Percentiles rank a stretch among this genome's conserved stretches.
Conservation (phyloP, 2,113 vertebrate genomes). For the Agapornis roseicollis region DNA sequence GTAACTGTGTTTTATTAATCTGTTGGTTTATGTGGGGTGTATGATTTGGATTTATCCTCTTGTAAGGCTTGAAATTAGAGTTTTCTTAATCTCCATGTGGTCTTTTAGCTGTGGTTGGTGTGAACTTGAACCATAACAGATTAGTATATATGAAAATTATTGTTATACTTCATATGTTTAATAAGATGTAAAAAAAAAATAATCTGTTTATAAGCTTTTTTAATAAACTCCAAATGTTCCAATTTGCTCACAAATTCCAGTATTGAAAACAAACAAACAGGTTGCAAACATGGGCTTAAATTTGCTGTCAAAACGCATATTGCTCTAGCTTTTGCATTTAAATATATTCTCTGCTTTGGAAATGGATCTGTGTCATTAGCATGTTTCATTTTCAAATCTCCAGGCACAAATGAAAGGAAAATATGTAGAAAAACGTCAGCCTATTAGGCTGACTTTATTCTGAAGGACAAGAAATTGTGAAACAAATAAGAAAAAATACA, state of each 20-base stretch:
- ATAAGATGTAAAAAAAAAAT: conserved; percentile 8
- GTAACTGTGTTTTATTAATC: neutral
- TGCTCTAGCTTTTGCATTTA: neutral
- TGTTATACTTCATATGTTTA: conserved; percentile 11
- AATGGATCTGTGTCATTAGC: neutral
- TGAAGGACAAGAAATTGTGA: neutral
- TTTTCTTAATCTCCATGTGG: neutral
- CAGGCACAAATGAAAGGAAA: neutral
- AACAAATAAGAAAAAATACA: neutral
- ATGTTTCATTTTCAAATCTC: neutral
- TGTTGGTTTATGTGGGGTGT: neutral
- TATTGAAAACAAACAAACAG: neutral
- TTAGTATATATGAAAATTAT: neutral
- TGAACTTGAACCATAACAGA: neutral
- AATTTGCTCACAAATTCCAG: neutral
- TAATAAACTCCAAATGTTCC: neutral
- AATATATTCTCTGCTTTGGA: neutral
- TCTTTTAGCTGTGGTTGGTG: neutral
- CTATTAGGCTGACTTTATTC: neutral
- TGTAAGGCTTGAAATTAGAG: neutral
- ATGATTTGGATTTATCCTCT: neutral
- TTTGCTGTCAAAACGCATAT: neutral
- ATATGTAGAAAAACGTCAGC: neutral
- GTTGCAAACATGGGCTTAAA: neutral
- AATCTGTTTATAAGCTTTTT: neutral